Conservation (phyloP, 1,140 invertebrate genomes). For the Drosophila repletoides region DNA sequence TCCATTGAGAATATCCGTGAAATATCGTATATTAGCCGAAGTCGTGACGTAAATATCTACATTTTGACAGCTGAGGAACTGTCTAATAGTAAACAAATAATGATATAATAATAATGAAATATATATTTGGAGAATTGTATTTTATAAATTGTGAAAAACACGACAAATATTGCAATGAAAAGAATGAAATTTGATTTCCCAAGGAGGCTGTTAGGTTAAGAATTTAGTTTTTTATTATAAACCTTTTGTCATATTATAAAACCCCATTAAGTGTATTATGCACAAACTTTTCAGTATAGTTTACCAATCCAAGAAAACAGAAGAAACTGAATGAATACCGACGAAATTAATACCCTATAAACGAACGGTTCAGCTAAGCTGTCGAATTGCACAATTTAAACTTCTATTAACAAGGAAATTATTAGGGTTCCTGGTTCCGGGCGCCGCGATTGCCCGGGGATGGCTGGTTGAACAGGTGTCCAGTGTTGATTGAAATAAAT, state of each 20-base stretch:
- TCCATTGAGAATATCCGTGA: background rate
- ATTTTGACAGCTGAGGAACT: too few relatives aligned
- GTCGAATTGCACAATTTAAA: too few relatives aligned
- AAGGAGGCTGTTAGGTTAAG: slow-evolving; percentile 55
- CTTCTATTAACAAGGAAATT: too few relatives aligned
- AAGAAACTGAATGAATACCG: background rate
- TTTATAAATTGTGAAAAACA: slow-evolving; percentile 4
- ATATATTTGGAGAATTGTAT: background rate
- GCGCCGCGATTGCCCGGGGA: background rate
- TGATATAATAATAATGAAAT: too few relatives aligned
- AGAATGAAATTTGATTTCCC: slow-evolving; percentile 20
- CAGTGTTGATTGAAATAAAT: slow-evolving; percentile 31
- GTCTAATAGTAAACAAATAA: too few relatives aligned
- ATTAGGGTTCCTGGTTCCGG: too few relatives aligned
- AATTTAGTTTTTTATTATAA: background rate
- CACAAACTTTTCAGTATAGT: too few relatives aligned
- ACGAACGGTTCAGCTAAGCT: too few relatives aligned
- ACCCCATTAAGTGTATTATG: background rate
- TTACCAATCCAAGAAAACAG: too few relatives aligned
- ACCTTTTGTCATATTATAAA: background rate
- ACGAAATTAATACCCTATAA: background rate
- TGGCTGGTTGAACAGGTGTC: slow-evolving; percentile 45
- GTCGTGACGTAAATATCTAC: too few relatives aligned
- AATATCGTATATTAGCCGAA: background rate
- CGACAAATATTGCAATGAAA: slow-evolving; percentile 16